Evolutionary conservation across 2,888 invertebrate species (phyloP), one percentile per base, ranked within the genome.

Genomic region (Lithophane semibrunnea): DNA sequence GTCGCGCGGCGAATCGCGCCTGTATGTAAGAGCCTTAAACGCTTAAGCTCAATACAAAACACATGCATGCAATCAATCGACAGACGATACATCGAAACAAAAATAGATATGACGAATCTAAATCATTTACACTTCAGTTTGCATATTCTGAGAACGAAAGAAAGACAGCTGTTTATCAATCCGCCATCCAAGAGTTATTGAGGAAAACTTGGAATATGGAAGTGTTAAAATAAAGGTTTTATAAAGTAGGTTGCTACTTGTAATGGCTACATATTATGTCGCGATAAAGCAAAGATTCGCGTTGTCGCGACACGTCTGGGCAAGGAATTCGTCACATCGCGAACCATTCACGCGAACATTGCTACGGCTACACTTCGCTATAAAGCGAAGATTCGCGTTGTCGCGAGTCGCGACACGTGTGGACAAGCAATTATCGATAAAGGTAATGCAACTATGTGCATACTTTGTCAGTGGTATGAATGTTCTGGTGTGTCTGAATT

Each of bases 81-180:
- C 24, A 16, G 54, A 47, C 60, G 64, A 60, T 61, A 80, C 54
- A 56, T 52, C 21, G 61, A 63, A 66, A 37, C 75, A 49, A 58
- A 81, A 80, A 80, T 80, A 80, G 81, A 80, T 49, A 81, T 80
- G 81, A 80, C 75, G 70, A 75, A 80, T 68, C 44, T 80, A 64
- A 80, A 81, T 76, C 68, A 81, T 65, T 76, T 69, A 67, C 66
- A 61, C 68, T 42, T 77, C 68, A 65, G 72, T 70, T 75, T 21
- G 24, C 21, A 65, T 71, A 42, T 81, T 77, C 71, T 54, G 58
- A 42, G 77, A 77, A 81, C 5, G 65, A 65, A 82, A 73, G 82
- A 82, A 69, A 68, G 71, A 58, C 81, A 58, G 66, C 75, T 80
- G 80, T 80, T 80, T 80, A 80, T 75, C 75, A 75, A 54, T 70